Conservation (phyloP, 2,888 invertebrate genomes). For the Mythimna impura region DNA sequence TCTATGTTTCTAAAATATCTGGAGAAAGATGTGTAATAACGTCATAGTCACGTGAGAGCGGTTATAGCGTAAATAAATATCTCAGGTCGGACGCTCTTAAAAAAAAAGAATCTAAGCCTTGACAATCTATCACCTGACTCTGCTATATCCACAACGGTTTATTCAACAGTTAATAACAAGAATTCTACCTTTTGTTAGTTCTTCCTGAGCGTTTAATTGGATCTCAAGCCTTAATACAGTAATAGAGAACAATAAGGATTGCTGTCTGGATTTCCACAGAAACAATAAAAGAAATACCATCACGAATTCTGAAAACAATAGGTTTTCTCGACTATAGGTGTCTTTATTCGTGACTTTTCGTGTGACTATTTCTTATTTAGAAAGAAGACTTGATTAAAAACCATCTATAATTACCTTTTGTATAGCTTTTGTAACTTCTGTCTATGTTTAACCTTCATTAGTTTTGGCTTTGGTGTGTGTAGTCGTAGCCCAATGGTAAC, state of each 20-base stretch:
- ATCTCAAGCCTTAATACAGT: conserved; percentile 30
- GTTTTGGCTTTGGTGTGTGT: too few species aligned
- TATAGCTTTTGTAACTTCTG: not conserved
- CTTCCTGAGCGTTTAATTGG: conserved; percentile 30
- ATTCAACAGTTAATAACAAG: conserved; percentile 2
- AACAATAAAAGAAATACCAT: conserved; percentile 44
- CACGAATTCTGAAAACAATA: conserved; percentile 37
- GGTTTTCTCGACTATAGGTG: conserved; percentile 9
- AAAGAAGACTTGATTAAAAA: conserved; percentile 19
- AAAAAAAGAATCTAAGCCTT: not conserved
- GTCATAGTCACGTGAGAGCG: too few species aligned
- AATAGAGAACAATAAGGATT: conserved; percentile 35
- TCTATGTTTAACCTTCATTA: not conserved
- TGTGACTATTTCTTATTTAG: conserved; percentile 24
- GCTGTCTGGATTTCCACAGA: conserved; percentile 21
- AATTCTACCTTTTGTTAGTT: conserved; percentile 15
- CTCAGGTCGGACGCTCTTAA: too few species aligned
- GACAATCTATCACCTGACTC: not conserved
- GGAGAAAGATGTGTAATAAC: too few species aligned
- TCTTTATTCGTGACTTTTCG: conserved; percentile 17
- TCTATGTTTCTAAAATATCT: too few species aligned
- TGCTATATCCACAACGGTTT: not conserved
- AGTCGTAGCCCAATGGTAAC: too few species aligned
- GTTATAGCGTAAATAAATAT: too few species aligned
- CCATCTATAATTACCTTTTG: not conserved